A percentile compares a stretch with the other conserved stretches of the same genome.
phyloP scores from a whole-genome alignment of 92 coral and sea anemone species.

The Scolanthus callimorphus region DNA sequence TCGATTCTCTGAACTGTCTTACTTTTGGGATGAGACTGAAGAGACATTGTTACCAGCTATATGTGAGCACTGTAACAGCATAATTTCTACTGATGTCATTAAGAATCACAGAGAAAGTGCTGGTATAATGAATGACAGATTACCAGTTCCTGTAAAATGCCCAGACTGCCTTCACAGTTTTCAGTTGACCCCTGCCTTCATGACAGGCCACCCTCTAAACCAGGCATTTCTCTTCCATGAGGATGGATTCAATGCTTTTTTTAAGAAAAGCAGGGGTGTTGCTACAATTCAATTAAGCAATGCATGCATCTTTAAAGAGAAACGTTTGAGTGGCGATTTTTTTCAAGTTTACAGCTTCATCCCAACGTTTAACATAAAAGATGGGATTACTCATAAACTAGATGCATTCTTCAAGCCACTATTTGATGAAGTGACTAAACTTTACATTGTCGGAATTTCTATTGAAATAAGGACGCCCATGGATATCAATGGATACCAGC shows the following conservation, averaged over 20 bases:
- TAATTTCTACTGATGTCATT: constrained; percentile 5
- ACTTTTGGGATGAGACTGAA: constrained; percentile 23
- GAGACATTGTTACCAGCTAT: constrained; percentile 16
- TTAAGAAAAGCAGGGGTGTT: constrained; percentile 29
- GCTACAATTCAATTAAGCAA: constrained; percentile 21
- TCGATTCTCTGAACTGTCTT: constrained; percentile 14
- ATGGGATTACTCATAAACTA: constrained; percentile 41
- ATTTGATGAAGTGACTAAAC: constrained; percentile 21
- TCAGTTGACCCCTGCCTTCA: not conserved
- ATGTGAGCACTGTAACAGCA: constrained; percentile 11
- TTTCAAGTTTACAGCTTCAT: constrained; percentile 22
- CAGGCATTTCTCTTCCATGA: constrained; percentile 35
- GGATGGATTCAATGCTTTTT: constrained; percentile 36
- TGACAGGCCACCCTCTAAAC: constrained; percentile 30
- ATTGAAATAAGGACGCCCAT: not conserved
- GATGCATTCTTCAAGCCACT: constrained; percentile 50
- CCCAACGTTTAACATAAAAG: constrained; percentile 28
- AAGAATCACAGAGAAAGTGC: not conserved
- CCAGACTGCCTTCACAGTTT: constrained; percentile 10
- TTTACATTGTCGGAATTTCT: constrained; percentile 13
- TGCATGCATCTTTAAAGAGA: constrained; percentile 28
- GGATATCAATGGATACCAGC: not conserved
- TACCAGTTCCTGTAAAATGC: not conserved
- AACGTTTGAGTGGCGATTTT: constrained; percentile 6
- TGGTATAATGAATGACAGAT: not conserved